Conservation (phyloP, 2,113 vertebrate species). For the Fregetta grallaria region DNA sequence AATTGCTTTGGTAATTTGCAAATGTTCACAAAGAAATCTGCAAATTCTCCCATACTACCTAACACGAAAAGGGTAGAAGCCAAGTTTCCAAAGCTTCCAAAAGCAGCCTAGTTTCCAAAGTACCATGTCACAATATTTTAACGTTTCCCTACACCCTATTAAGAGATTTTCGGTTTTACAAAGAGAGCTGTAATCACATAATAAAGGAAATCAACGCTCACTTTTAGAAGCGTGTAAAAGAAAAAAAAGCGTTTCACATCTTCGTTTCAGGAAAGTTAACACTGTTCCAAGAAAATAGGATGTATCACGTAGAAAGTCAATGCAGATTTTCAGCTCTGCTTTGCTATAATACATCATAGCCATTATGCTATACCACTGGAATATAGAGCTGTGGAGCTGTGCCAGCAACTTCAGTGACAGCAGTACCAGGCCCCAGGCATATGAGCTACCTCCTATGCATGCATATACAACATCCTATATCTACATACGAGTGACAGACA, state of each 20-base stretch:
- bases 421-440: neutral
- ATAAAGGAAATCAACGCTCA: neutral
- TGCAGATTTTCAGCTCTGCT: neutral
- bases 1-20: constrained; percentile 41
- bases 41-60: constrained; percentile 30
- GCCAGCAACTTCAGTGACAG: neutral
- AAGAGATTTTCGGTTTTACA: neutral
- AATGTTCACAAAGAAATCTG: constrained; percentile 63
- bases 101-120: neutral
- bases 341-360: neutral
- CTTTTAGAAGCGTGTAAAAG: neutral
- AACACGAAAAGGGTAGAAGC: neutral
- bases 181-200: neutral
- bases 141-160: neutral
- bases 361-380: rapidly evolving
- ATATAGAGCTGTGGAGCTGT: neutral
- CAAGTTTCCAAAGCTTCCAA: neutral
- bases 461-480: neutral
- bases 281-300: neutral
- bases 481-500: neutral
- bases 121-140: constrained; percentile 28
- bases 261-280: neutral
- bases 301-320: neutral
- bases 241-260: neutral
- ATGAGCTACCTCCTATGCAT: neutral